Conservation (phyloP, 2,888 invertebrate species). For the Sepioteuthis lessoniana region DNA sequence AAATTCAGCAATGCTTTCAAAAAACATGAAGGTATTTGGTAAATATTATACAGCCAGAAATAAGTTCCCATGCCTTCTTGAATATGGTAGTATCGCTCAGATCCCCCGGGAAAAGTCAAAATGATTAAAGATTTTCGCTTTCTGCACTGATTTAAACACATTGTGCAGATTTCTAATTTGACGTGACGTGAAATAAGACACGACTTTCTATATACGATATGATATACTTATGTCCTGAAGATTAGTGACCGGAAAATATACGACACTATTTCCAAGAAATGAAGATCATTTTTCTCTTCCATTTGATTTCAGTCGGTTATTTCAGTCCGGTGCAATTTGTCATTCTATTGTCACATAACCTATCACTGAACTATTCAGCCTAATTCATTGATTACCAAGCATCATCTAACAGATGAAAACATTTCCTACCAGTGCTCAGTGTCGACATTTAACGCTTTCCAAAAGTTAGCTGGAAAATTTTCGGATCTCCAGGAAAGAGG, state of each 20-base stretch:
- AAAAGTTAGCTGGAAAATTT: not conserved
- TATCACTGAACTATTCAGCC: not conserved
- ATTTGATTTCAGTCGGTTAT: not conserved
- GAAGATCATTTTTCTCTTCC: not conserved
- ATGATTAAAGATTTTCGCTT: not conserved
- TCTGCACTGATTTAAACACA: not conserved
- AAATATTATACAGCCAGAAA: not conserved
- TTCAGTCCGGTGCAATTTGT: not conserved
- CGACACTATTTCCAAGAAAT: not conserved
- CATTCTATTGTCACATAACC: not conserved
- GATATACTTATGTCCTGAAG: slow-evolving; percentile 33
- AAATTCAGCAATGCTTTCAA: no score
- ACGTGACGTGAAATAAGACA: not conserved
- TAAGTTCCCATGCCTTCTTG: not conserved
- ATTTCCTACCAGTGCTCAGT: not conserved
- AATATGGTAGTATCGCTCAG: not conserved
- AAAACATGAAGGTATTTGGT: no score
- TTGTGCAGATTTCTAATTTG: not conserved
- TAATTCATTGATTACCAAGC: not conserved
- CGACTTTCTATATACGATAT: not conserved
- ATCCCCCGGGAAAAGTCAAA: not conserved
- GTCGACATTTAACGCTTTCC: not conserved
- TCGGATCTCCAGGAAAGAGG: no score
- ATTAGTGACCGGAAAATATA: slow-evolving; percentile 15
- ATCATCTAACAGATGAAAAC: not conserved